Base-by-base conservation (phyloP, 1,140 invertebrate species). In the Habropoda laboriosa region DNA sequence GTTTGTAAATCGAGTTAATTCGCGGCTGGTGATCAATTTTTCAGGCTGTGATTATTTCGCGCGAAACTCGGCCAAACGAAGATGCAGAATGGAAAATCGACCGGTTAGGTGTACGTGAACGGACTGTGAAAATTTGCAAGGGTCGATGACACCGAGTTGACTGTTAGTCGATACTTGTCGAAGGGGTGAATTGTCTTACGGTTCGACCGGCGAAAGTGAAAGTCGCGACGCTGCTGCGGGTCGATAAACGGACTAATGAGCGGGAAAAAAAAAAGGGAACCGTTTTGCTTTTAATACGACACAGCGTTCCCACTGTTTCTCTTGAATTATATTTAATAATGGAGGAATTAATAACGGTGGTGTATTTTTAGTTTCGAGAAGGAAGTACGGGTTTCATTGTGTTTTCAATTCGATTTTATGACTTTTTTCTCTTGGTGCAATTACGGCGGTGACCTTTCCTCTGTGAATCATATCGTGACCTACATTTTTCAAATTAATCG, bases 161-260 rank as follows among this genome's bases (percentile, higher is more conserved):
- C 32, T n/a, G 55, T 38, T 27, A 47, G 71, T 78, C 75, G 75
- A 78, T 78, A 78, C 42, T 60, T 49, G 72, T 75, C 75, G 27
- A 78, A 71, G 75, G 75, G 67, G 75, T 68, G 42, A 63, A 63
- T 71, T 61, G 75, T 78, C 75, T 78, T 70, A 53, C 27, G 60
- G 60, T 75, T 76, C 75, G 75, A 58, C 53, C 40, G 30, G 42
- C 53, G 40, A 78, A 61, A 78, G 75, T 71, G 75, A 78, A 78
- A 78, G 75, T 78, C 55, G 72, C 72, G 30, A 30, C 72, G 27
- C 30, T 38, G 63, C 1, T 38, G 63, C 1, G 21, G 67, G 55
- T 78, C 75, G 67, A 78, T 67, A 57, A 58, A 51, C 75, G 67
- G 27, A 21, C 21, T 71, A 71, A 71, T 24, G 72, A 53, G n/a